Evolutionary conservation across 2,888 invertebrate genomes (phyloP).

Genomic region (Himalopsyche tibetana): DNA sequence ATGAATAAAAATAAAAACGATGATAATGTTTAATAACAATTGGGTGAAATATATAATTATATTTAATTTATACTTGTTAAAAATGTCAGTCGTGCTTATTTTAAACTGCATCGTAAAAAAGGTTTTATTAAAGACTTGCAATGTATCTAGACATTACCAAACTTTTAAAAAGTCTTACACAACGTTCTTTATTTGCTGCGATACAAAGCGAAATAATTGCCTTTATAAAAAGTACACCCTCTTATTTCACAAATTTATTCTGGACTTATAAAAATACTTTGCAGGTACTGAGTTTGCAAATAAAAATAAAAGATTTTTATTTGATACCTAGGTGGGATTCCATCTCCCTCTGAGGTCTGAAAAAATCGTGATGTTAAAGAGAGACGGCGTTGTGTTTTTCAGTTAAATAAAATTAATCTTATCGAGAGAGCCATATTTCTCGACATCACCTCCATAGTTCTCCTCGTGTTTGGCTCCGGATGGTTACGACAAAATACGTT

Average conservation of each 20-base stretch:
- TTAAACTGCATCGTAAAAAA: background rate
- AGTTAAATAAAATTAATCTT: slow-evolving; percentile 73
- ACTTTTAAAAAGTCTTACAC: slow-evolving; percentile 2
- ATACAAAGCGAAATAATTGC: slow-evolving; percentile 35
- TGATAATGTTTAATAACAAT: no score
- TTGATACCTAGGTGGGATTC: slow-evolving; percentile 46
- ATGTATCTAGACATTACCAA: background rate
- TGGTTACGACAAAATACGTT: slow-evolving; percentile 50
- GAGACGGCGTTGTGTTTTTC: slow-evolving; percentile 65
- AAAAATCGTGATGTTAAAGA: slow-evolving; percentile 66
- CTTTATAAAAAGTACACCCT: slow-evolving; percentile 41
- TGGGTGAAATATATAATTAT: no score
- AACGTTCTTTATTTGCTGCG: background rate
- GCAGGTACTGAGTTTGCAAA: slow-evolving; percentile 61
- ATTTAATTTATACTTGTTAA: background rate
- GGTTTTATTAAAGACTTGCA: background rate
- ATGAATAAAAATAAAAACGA: no score
- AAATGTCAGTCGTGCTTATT: background rate
- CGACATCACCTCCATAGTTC: slow-evolving; percentile 75
- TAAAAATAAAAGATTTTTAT: slow-evolving; percentile 65
- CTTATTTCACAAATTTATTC: slow-evolving; percentile 63
- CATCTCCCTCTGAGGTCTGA: slow-evolving; percentile 45
- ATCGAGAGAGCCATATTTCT: slow-evolving; percentile 76
- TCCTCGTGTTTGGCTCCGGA: slow-evolving; percentile 63
- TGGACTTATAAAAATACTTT: slow-evolving; percentile 63